Base-by-base conservation (phyloP, 2,797 vertebrate genomes). In the Carapus acus region DNA sequence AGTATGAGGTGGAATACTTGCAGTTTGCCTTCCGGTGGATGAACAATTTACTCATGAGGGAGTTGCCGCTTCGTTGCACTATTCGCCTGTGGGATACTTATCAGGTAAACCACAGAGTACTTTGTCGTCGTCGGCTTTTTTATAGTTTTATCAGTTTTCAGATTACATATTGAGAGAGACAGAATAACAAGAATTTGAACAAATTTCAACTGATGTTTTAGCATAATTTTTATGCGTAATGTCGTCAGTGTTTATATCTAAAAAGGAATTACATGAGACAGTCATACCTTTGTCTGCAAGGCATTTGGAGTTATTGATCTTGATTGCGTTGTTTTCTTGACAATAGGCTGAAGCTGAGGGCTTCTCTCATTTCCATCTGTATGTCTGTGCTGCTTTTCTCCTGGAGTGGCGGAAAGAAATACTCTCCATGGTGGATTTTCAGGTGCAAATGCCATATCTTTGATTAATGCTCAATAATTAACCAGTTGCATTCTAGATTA, bases 11-110 rank as follows among this genome's bases (percentile, higher is more conserved):
- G 0, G 96, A 98, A 70, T 98, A 98, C 67, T 87, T 98, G 53
- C 94, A 98, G 88, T 98, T 98, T 64, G 96, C 94, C 62, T 98
- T 98, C 56, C 92, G 94, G 5, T 98, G 96, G 96, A 98, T 98
- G 96, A 98, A 98, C 86, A 98, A 98, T 62, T 88, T 98, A 45
- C 89, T 98, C 8, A 98, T 98, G 96, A 90, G 96, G 66, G 96
- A 98, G 70, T 88, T 98, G 43, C 95, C 96, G 1, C 89, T 98
- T 0, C 92, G 94, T 71, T 98, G 96, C 74, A 98, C 96, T 58
- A 98, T 98, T 65, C 91, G 96, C 48, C 89, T 98, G 22, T 98
- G 96, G 96, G 96, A 98, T 83, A 98, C 95, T 1, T 98, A 96
- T 81, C 96, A 98, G 94, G 95, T 97, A 87, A 9, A 24, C n/a